Evolutionary conservation across 2,888 invertebrate genomes (phyloP).

Genomic region (Melanophora roralis): DNA sequence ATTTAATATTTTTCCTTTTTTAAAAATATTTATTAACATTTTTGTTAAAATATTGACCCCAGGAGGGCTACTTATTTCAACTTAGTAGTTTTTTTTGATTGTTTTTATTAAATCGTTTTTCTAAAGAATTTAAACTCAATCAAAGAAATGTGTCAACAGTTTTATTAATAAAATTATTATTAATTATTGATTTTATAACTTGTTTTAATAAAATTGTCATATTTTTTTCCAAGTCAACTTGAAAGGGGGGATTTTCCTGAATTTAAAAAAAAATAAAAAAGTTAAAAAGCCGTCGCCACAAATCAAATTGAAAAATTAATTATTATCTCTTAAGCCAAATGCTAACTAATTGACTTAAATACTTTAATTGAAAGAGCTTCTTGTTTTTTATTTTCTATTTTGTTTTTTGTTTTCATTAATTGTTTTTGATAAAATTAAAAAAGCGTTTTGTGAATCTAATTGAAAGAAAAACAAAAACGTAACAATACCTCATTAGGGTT

Average conservation of each 20-base stretch:
- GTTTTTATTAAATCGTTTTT: too few relatives aligned
- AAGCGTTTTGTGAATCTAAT: not conserved
- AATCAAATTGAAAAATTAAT: not conserved
- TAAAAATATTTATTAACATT: too few relatives aligned
- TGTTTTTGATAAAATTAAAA: not conserved
- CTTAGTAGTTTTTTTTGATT: too few relatives aligned
- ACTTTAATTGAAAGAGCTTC: not conserved
- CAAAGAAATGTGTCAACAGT: not conserved
- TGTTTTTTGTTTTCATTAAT: not conserved
- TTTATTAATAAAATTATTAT: not conserved
- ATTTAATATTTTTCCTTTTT: too few relatives aligned
- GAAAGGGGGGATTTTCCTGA: too few relatives aligned
- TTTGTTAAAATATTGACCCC: too few relatives aligned
- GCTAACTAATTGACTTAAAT: not conserved
- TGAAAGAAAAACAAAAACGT: not conserved
- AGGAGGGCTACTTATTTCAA: too few relatives aligned
- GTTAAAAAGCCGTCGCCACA: too few relatives aligned
- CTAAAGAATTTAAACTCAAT: too few relatives aligned
- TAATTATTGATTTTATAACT: not conserved
- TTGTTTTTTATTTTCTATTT: not conserved
- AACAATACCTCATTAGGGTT: not conserved
- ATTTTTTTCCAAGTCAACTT: not conserved
- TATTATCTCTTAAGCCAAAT: not conserved
- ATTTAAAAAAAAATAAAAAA: too few relatives aligned
- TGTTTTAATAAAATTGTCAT: too few relatives aligned